Conservation (phyloP, 2,113 vertebrate genomes). For the Illadopsis cleaveri region DNA sequence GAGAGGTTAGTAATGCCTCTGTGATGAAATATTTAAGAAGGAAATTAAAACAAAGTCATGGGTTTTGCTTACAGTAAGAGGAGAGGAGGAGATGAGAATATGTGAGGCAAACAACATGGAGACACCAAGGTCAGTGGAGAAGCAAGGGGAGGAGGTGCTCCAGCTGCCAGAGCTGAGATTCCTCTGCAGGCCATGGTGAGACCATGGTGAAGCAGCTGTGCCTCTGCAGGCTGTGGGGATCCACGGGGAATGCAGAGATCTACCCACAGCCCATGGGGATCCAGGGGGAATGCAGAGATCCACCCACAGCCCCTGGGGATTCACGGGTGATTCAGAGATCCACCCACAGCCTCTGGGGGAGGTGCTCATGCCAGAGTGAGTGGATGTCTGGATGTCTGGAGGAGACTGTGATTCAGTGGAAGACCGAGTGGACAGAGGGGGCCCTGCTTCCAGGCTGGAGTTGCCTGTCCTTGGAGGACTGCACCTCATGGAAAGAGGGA, state of each 20-base stretch:
- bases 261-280: neutral
- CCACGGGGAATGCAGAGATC: neutral
- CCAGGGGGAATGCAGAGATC: too few relatives aligned
- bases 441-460: neutral
- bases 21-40: neutral
- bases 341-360: too few relatives aligned
- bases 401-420: neutral
- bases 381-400: neutral
- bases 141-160: neutral
- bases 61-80: neutral
- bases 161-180: fast-evolving
- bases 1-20: neutral
- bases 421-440: neutral
- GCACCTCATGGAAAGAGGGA: fast-evolving
- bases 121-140: neutral
- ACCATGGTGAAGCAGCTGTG: neutral
- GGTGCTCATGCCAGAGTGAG: fast-evolving
- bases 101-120: neutral
- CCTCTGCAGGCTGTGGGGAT: neutral
- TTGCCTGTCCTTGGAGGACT: neutral
- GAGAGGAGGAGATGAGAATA: neutral
- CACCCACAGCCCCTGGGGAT: too few relatives aligned
- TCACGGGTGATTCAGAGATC: too few relatives aligned
- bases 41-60: neutral
- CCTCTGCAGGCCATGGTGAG: neutral